These are phyloP conservation scores for Sinosuthora webbiana DNA, from an alignment of 2,113 vertebrate genomes.

Conservation along the genomic window DNA sequence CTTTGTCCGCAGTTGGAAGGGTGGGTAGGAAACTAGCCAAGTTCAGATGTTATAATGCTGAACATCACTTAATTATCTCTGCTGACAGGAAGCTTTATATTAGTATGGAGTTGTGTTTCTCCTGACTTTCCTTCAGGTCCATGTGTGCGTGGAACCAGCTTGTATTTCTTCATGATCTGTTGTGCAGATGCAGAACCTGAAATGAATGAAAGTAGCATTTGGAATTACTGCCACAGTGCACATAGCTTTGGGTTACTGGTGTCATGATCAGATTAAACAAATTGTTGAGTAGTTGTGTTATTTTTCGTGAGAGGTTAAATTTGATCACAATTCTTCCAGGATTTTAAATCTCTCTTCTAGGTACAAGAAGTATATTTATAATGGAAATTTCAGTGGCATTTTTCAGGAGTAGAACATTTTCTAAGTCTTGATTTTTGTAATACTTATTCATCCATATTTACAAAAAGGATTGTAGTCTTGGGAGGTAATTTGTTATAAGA, in stretches of 20 bases:
- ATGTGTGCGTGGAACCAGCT: rapidly evolving
- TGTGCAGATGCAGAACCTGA: background rate
- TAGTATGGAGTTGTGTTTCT: background rate
- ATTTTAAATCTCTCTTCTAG: background rate
- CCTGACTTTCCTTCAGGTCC: background rate
- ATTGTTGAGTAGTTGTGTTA: background rate
- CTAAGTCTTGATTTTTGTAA: background rate
- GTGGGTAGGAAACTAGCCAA: rapidly evolving
- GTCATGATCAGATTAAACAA: background rate
- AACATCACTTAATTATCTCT: background rate
- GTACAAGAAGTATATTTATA: background rate
- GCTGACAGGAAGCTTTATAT: background rate
- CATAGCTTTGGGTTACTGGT: background rate
- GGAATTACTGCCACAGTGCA: background rate
- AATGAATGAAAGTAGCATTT: background rate
- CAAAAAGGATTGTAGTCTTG: background rate
- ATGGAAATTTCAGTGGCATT: background rate
- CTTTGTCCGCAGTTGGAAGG: background rate
- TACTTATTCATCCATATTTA: background rate
- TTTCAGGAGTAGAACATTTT: background rate
- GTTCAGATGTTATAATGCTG: background rate
- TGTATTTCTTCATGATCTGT: background rate
- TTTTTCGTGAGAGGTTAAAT: background rate
- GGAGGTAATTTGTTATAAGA: background rate
- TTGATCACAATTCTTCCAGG: background rate